Evolutionary conservation across 2,113 vertebrate species (phyloP), one percentile per base, ranked within the genome.

Genomic region (Tiliqua scincoides): DNA sequence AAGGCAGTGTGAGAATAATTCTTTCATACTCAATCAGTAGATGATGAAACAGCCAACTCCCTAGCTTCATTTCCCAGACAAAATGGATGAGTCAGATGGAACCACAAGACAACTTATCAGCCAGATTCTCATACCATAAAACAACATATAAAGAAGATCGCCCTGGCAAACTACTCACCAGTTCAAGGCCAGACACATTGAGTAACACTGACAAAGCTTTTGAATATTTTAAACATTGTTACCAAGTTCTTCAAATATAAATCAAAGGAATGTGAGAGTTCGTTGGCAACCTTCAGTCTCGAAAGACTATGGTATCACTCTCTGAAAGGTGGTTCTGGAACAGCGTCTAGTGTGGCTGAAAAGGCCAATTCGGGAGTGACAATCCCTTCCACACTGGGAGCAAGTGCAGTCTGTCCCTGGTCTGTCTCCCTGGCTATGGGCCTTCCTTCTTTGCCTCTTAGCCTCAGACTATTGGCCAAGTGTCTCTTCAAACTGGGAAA

Each of bases 51-150:
- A 72, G 27, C 54, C 54, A 79, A 43, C 76, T 71, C 65, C 57
- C 27, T 62, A 37, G 37, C 65, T 85, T 85, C 52, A 70, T n/a
- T 85, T 85, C 65, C 67, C 65, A 85, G 76, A 79, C 84, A 79
- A 70, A 85, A 79, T 9, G 43, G 68, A 79, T 79, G 76, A 85
- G 65, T 85, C 84, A 85, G 76, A 85, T 79, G 18, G 35, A 85
- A 85, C 84, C 84, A 72, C 84, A 35, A 72, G 54, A 62, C 40
- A 79, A 62, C 75, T 65, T 76, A 79, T 62, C 84, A 79, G n/a
- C 54, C 76, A 79, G 65, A 59, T 71, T 17, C 37, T 72, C 7
- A 71, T 78, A 62, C 76, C 30, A 72, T 62, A 73, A 85, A 79
- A 18, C n/a, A 62, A 85, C 79, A 35, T n/a, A 72, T 79, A 65